These are phyloP conservation scores for Brachionus asplanchnoidis DNA, from an alignment of 1,140 invertebrate species.

Conservation along the genomic window DNA sequence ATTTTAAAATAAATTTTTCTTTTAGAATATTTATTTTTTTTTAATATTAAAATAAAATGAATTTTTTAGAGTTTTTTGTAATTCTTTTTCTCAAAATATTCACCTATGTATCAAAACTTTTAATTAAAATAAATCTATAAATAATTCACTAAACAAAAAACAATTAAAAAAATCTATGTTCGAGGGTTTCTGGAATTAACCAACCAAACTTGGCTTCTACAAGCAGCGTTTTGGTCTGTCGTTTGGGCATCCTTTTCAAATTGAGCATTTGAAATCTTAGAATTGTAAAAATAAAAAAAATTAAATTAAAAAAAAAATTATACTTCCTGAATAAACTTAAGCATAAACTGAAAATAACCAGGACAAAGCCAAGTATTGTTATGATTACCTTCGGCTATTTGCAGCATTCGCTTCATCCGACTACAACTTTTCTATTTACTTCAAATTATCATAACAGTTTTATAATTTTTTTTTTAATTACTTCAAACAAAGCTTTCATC, in stretches of 20 bases:
- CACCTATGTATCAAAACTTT: not conserved
- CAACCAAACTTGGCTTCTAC: not conserved
- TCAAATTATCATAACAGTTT: not conserved
- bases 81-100: too few relatives aligned
- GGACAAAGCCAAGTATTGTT: constrained; percentile 34
- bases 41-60: not conserved
- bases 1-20: not conserved
- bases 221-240: not conserved
- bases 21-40: not conserved
- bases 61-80: not conserved
- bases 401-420: constrained; percentile 1
- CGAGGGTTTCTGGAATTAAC: constrained; percentile 5
- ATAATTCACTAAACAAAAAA: not conserved
- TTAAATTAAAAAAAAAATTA: not conserved
- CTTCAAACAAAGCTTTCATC: constrained; percentile 70
- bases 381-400: constrained; percentile 30
- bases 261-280: not conserved
- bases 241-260: not conserved
- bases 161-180: not conserved
- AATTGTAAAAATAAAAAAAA: not conserved
- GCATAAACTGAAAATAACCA: constrained; percentile 40
- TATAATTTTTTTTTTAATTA: constrained; percentile 43
- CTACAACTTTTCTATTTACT: not conserved
- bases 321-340: constrained; percentile 35
- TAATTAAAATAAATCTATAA: not conserved